phyloP scores from a whole-genome alignment of 2,113 vertebrate species.

The Vidua macroura region DNA sequence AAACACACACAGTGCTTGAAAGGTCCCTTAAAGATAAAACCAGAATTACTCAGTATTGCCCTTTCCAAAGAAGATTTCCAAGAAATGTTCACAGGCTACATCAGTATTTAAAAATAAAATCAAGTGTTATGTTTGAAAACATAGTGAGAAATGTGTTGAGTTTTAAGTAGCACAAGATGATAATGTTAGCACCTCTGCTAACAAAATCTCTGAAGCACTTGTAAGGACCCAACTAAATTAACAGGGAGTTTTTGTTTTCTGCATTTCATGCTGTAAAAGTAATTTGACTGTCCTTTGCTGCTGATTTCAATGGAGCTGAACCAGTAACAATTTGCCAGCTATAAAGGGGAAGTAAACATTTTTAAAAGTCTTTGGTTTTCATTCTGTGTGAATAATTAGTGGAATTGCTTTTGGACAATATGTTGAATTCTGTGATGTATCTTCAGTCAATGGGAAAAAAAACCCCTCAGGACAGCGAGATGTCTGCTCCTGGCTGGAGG shows the following conservation, averaged over 20 bases:
- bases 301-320: conserved; percentile 2
- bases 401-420: background rate
- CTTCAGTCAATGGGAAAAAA: background rate
- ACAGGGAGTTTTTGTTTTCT: conserved; percentile 44
- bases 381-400: background rate
- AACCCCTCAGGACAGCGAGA: background rate
- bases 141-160: conserved; percentile 43
- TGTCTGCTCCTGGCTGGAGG: background rate
- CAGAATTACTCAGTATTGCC: conserved; percentile 38
- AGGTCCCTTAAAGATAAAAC: conserved; percentile 56
- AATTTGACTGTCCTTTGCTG: conserved; percentile 14
- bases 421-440: background rate
- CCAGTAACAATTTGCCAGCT: background rate
- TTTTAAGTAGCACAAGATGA: conserved; percentile 47
- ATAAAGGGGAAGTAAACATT: background rate
- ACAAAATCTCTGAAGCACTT: conserved; percentile 56
- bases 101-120: conserved; percentile 58
- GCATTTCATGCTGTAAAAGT: conserved; percentile 1
- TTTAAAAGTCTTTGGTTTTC: background rate
- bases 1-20: conserved; percentile 23
- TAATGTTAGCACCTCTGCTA: conserved; percentile 45
- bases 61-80: conserved; percentile 53
- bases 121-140: conserved; percentile 61
- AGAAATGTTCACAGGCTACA: conserved; percentile 47
- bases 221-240: conserved; percentile 57